Conservation (phyloP, 2,113 vertebrate genomes). For the Neotragus pygmaeus region DNA sequence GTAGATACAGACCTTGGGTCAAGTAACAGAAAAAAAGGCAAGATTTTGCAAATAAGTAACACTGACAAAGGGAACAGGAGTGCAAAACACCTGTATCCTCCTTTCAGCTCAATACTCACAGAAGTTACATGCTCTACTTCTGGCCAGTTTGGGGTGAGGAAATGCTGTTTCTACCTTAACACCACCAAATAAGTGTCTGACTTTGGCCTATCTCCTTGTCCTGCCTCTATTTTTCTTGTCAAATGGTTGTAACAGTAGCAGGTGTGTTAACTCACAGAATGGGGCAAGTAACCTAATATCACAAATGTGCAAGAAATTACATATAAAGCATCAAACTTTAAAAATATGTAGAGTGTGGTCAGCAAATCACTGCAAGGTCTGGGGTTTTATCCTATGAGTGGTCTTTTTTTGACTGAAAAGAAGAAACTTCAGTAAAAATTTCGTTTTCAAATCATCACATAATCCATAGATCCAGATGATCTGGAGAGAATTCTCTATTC, state of each 20-base stretch:
- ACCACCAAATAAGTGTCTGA: not conserved
- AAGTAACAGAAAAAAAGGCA: not conserved
- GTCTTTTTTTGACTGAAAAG: not conserved
- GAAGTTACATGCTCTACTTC: not conserved
- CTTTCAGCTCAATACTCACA: not conserved
- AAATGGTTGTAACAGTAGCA: not conserved
- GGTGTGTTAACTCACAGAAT: not conserved
- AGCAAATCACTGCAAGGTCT: not conserved
- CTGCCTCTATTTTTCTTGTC: not conserved
- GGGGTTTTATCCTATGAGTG: not conserved
- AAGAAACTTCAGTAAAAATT: conserved; percentile 1
- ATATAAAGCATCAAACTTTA: not conserved
- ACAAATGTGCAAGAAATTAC: not conserved
- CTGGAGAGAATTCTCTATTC: not conserved
- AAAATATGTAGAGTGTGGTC: not conserved
- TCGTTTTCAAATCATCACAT: not conserved
- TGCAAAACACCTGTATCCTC: not conserved
- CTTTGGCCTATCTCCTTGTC: not conserved
- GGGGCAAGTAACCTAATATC: not conserved
- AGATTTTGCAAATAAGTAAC: not conserved
- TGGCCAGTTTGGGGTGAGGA: not conserved
- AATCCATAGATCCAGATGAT: not conserved
- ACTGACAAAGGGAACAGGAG: not conserved
- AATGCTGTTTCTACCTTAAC: not conserved
- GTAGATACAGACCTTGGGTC: not conserved